A percentile compares a stretch with the other conserved stretches of the same genome.
Conservation (phyloP, 2,888 invertebrate species). For the Augiades crinisus region DNA sequence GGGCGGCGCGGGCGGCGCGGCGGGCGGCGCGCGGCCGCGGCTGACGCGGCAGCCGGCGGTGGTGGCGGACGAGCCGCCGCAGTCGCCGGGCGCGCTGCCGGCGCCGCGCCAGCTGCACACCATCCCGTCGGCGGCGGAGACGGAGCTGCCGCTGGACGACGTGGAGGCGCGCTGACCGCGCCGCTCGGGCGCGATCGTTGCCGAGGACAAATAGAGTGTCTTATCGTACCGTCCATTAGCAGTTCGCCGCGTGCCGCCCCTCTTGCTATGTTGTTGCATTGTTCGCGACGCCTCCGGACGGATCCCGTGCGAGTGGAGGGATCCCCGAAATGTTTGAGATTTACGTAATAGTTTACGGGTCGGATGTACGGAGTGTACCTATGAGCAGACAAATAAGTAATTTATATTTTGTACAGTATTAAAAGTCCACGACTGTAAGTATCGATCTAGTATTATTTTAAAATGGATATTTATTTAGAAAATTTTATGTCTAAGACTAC, state of each 20-base stretch:
- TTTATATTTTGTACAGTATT: constrained; percentile 58
- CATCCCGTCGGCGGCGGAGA: constrained; percentile 67
- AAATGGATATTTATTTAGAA: constrained; percentile 43
- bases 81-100: constrained; percentile 62
- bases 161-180: constrained; percentile 44
- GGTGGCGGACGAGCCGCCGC: constrained; percentile 87
- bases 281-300: constrained; percentile 2
- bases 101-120: constrained; percentile 59
- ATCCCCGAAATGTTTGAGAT: background rate
- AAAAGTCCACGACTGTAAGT: constrained; percentile 36
- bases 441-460: constrained; percentile 45
- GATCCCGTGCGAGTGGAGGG: background rate
- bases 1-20: constrained; percentile 88
- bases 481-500: constrained; percentile 27
- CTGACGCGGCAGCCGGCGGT: constrained; percentile 88
- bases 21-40: constrained; percentile 84
- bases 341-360: constrained; percentile 6
- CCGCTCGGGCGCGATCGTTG: constrained; percentile 1
- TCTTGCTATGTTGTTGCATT: constrained; percentile 1
- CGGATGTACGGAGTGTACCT: constrained; percentile 2
- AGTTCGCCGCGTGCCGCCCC: constrained; percentile 22
- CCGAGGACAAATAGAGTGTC: constrained; percentile 35
- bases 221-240: constrained; percentile 50
- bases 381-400: constrained; percentile 39
- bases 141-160: constrained; percentile 55